Base-by-base conservation (phyloP, 2,113 vertebrate genomes). In the Chroicocephalus ridibundus region DNA sequence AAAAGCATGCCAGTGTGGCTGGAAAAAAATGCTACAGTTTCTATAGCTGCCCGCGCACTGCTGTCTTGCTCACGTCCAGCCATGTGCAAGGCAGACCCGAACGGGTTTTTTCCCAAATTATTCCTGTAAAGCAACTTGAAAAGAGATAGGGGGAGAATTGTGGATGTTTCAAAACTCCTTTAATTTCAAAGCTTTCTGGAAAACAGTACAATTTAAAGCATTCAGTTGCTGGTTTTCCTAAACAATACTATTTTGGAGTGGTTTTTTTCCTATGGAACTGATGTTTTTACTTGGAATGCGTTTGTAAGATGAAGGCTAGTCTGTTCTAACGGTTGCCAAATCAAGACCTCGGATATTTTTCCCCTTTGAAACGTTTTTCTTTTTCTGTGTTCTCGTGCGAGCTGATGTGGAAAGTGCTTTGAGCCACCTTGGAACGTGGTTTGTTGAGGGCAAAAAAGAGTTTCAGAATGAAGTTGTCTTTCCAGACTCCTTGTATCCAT, bases 131-230 rank as follows among this genome's bases (percentile, higher is more conserved):
- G 36, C 2, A 3, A 19, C 65, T 85, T 71, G 49, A 84, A 82
- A 86, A 65, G 34, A 42, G 19, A 26, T 34, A 1, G 27, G 27
- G 32, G 20, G 10, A 79, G 72, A 78, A 82, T 1, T 32, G 15
- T 55, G 52, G 83, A 18, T 0, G 0, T 24, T 89, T 87, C 65
- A 85, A 82, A 92, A 46, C 36, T n/a, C 20, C 54, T 66, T 93
- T n/a, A 65, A 32, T 96, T 93, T 94, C 81, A 94, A 91, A 85
- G 77, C 24, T 66, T 90, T 90, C 69, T 92, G 60, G 64, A 83
- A 90, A 89, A 93, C 66, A 85, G 26, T 72, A 3, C 25, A 11
- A 44, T 71, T 82, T 88, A 21, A 89, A 86, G 34, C 47, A 40
- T 54, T 49, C 51, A 20, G 21, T 29, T 88, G 38, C 44, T 81